Conservation (phyloP, 2,797 vertebrate species). For the Intellagama lesueurii region DNA sequence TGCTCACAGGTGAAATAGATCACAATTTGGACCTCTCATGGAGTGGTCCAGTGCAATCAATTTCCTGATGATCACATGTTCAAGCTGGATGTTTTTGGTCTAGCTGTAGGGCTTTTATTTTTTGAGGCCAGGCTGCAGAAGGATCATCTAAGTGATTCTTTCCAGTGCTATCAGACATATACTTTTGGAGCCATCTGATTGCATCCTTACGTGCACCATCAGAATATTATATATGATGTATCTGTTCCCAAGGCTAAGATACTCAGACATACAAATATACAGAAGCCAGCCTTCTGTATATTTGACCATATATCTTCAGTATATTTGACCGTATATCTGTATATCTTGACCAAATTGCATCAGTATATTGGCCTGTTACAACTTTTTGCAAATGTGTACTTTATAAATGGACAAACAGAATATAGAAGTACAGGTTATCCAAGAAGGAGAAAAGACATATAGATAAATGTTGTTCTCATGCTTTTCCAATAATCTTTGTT, state of each 20-base stretch:
- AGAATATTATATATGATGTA: neutral
- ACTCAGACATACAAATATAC: neutral
- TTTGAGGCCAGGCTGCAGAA: too few relatives aligned
- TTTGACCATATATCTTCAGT: neutral
- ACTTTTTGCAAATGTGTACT: constrained; percentile 24
- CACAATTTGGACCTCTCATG: too few relatives aligned
- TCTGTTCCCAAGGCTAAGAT: neutral
- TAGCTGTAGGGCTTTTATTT: too few relatives aligned
- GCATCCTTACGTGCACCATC: neutral
- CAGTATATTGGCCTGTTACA: neutral
- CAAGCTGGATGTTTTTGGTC: too few relatives aligned
- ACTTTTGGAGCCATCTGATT: too few relatives aligned
- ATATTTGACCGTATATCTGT: neutral
- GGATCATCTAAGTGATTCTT: too few relatives aligned
- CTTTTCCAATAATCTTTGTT: neutral
- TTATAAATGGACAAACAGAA: neutral
- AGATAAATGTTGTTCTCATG: constrained; percentile 13
- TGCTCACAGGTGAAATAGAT: neutral
- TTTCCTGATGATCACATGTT: too few relatives aligned
- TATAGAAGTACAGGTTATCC: neutral
- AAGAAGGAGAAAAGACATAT: neutral
- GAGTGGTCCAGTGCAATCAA: too few relatives aligned
- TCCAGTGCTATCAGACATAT: too few relatives aligned
- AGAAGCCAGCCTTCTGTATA: neutral
- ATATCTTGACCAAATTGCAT: neutral